Base-by-base conservation (phyloP, 2,113 vertebrate species). In the Aptenodytes forsteri region DNA sequence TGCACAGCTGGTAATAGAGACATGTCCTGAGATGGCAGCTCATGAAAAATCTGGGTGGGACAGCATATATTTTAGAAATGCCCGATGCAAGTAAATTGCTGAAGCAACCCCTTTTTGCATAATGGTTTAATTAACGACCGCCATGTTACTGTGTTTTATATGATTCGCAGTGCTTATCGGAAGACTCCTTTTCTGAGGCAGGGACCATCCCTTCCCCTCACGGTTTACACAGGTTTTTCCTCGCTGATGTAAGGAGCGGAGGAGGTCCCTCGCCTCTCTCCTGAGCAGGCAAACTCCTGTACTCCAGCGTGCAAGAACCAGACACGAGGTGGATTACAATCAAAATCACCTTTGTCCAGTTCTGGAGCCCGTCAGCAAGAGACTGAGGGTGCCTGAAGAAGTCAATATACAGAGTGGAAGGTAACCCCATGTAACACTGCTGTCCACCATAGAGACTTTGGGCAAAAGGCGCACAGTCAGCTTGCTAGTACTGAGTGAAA, bases 1-100 rank as follows among this genome's bases (percentile, higher is more conserved):
- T 88, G 89, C 89, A 77, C 93, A 90, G 89, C 78, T 94, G 94
- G 95, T 36, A 71, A 82, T 4, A 93, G 78, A 85, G 78, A 75
- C 83, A 50, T 25, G 61, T 87, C 89, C 84, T 7, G 7, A 83
- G 93, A 91, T 44, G 0, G 0, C 81, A 91, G 75, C n/a, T 85
- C 84, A 94, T 21, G 46, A 97, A 93, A 88, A 91, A 93, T 94
- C 89, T 81, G 95, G 91, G 89, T 73, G 89, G 89, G 94, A 95
- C 80, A 83, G 84, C 32, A 87, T 22, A 3, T 66, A 85, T 91
- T 94, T 93, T 40, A 94, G 71, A 97, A 97, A 94, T 71, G 76
- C 23, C 70, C 66, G 66, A 87, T 94, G 78, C 65, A 73, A 96
- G 81, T 80, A 72, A 93, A 87, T 88, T 88, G 62, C 70, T 95